phyloP scores from a whole-genome alignment of 2,797 vertebrate species.

The Mus spretus region DNA sequence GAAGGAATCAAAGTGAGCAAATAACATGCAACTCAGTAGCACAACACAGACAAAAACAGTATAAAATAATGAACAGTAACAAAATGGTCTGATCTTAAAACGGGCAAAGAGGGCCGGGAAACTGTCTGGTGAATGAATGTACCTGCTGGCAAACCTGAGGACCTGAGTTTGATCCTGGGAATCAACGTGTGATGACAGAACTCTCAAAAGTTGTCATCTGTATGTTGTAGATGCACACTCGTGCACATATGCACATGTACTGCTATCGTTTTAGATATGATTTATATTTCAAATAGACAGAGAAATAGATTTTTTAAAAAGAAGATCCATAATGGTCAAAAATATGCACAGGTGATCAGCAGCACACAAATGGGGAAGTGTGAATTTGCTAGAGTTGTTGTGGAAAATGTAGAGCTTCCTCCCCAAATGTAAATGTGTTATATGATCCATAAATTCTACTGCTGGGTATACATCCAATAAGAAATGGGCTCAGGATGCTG shows the following conservation, averaged over 20 bases:
- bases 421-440: not conserved
- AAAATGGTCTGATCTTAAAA: not conserved
- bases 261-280: not conserved
- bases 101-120: not conserved
- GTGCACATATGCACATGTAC: not conserved
- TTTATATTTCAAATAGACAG: not conserved
- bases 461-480: not conserved
- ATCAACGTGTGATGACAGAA: not conserved
- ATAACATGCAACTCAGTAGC: not conserved
- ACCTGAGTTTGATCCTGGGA: no score
- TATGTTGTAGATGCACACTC: not conserved
- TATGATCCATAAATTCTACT: not conserved
- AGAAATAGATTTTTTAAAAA: not conserved
- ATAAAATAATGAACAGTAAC: not conserved
- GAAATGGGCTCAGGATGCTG: not conserved
- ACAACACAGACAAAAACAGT: not conserved
- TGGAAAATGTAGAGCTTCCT: not conserved
- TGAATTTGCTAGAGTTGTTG: not conserved
- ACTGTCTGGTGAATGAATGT: not conserved
- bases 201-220: not conserved
- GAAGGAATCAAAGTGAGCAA: conserved; percentile 45
- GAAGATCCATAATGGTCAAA: not conserved
- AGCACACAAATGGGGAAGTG: not conserved
- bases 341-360: not conserved
- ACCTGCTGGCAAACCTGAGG: not conserved